These are phyloP conservation scores for Distichodus sexfasciatus DNA, from an alignment of 2,797 vertebrate genomes.

Conservation along the genomic window DNA sequence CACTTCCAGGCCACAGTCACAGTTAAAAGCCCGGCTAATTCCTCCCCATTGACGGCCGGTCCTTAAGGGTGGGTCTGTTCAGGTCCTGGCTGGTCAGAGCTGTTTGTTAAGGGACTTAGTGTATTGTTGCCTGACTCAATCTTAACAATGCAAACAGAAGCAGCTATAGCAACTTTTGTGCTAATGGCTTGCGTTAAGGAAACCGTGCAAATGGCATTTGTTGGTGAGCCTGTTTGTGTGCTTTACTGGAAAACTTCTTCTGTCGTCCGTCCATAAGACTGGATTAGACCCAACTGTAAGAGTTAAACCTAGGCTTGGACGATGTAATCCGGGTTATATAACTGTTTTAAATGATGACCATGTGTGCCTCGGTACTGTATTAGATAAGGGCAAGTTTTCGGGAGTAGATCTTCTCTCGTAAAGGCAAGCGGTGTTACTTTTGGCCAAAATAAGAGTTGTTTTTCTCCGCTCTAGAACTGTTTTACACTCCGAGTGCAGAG, in stretches of 20 bases:
- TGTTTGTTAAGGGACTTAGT: conserved; percentile 56
- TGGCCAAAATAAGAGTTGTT: too few relatives aligned
- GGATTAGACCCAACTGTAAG: background rate
- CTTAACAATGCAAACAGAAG: conserved; percentile 37
- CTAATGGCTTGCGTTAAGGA: conserved; percentile 28
- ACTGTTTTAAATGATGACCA: background rate
- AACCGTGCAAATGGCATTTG: conserved; percentile 14
- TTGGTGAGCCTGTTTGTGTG: conserved; percentile 8
- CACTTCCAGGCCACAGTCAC: conserved; percentile 46
- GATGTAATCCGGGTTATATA: background rate
- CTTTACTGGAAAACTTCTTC: background rate
- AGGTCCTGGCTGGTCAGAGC: conserved; percentile 58
- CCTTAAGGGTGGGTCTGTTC: conserved; percentile 43
- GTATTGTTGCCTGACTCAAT: conserved; percentile 52
- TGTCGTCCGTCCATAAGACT: background rate
- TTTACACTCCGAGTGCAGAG: background rate
- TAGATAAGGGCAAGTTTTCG: background rate
- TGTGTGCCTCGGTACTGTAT: background rate
- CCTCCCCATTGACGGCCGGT: conserved; percentile 46
- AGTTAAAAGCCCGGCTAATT: conserved; percentile 59
- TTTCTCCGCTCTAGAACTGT: background rate
- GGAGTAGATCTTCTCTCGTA: background rate
- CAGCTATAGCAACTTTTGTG: conserved; percentile 47
- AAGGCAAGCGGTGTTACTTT: background rate
- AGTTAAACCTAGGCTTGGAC: background rate